Conservation (phyloP, 2,888 invertebrate species). For the Phortica magna region DNA sequence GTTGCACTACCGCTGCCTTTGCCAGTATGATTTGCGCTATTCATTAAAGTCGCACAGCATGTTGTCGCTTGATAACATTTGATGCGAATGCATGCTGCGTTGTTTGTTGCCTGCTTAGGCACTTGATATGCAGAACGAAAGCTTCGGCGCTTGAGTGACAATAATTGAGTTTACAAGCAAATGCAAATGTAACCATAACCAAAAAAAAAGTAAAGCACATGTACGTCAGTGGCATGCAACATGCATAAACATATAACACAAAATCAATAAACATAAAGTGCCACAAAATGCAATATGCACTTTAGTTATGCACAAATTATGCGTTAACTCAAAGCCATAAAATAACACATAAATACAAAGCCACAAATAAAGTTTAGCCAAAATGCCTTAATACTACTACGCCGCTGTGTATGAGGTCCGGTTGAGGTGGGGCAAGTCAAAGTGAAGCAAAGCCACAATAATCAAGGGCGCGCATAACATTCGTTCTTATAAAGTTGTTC, state of each 20-base stretch:
- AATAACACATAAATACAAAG: slow-evolving; percentile 16
- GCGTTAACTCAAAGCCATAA: slow-evolving; percentile 10
- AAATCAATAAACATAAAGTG: slow-evolving; percentile 68
- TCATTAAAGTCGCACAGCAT: slow-evolving; percentile 29
- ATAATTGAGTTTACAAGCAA: background rate
- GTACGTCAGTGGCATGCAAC: slow-evolving; percentile 27
- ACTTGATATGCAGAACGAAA: slow-evolving; percentile 61
- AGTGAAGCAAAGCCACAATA: background rate
- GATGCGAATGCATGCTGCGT: background rate
- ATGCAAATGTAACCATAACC: background rate
- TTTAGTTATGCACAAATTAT: slow-evolving; percentile 18
- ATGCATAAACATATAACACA: slow-evolving; percentile 62
- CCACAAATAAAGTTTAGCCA: slow-evolving; percentile 1
- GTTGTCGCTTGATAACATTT: background rate
- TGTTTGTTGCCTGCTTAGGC: slow-evolving; percentile 42
- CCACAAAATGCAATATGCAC: slow-evolving; percentile 46
- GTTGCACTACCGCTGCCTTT: background rate
- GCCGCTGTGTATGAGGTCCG: background rate
- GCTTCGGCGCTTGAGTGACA: background rate
- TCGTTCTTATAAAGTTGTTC: slow-evolving; percentile 64
- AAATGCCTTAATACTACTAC: background rate
- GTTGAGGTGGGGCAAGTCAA: background rate
- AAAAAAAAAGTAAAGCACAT: background rate
- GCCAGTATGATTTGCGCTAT: background rate
- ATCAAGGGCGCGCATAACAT: slow-evolving; percentile 7